phyloP scores from a whole-genome alignment of 2,113 vertebrate species.

The Hipposideros armiger region DNA sequence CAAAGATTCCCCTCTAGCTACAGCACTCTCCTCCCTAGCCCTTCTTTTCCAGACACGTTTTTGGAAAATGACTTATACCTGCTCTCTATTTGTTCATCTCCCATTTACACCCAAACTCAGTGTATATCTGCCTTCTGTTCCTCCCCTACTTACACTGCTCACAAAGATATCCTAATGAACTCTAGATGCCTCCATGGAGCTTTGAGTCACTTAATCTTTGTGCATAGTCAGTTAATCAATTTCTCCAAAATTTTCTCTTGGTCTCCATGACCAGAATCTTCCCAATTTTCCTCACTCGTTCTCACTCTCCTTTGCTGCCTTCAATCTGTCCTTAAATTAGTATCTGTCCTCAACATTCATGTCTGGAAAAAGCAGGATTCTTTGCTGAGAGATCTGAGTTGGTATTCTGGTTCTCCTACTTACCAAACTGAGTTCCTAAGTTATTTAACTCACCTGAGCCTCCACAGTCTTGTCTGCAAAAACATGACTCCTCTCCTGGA shows the following conservation, averaged over 20 bases:
- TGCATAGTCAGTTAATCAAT: not conserved
- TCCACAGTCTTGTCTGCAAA: not conserved
- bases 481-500: not conserved
- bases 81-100: not conserved
- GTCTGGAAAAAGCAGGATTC: not conserved
- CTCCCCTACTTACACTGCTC: not conserved
- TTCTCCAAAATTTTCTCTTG: slow-evolving; percentile 24
- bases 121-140: not conserved
- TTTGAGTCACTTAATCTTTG: not conserved
- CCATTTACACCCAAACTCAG: not conserved
- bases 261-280: not conserved
- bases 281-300: slow-evolving; percentile 1
- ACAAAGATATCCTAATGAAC: slow-evolving; percentile 21
- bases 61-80: slow-evolving; percentile 5
- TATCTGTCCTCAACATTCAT: not conserved
- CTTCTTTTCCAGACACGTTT: slow-evolving; percentile 6
- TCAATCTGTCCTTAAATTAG: not conserved
- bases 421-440: not conserved
- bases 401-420: slow-evolving; percentile 14
- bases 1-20: not conserved
- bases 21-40: not conserved
- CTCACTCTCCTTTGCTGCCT: slow-evolving; percentile 19
- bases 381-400: not conserved
- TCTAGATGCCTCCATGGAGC: not conserved
- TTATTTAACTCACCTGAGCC: not conserved